A percentile compares a stretch with the other conserved stretches of the same genome.
These are phyloP conservation scores for Lymantria dispar DNA, from an alignment of 2,888 invertebrate species.

Conservation along the genomic window DNA sequence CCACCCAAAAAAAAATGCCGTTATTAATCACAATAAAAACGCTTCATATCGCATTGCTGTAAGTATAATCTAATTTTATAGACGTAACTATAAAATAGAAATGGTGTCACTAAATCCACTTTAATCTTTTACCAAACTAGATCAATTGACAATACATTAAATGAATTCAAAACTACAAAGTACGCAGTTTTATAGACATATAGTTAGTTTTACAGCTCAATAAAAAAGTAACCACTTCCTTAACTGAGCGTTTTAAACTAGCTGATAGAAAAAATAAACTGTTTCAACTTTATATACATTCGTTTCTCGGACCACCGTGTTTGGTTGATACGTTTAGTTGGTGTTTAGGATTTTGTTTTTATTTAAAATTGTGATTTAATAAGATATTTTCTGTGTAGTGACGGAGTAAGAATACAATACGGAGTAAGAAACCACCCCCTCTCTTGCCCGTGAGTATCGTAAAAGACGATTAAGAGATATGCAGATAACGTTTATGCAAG, in stretches of 20 bases:
- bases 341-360: background rate
- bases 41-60: no score
- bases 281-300: constrained; percentile 12
- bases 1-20: no score
- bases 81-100: no score
- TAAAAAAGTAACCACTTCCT: constrained; percentile 41
- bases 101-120: background rate
- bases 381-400: no score
- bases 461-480: no score
- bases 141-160: constrained; percentile 27
- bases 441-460: no score
- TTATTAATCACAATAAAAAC: no score
- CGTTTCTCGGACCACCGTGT: constrained; percentile 20
- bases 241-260: constrained; percentile 22
- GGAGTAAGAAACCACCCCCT: no score
- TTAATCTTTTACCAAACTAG: constrained; percentile 1
- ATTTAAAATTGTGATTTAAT: background rate
- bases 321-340: constrained; percentile 4
- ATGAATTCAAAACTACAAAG: constrained; percentile 37
- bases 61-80: no score
- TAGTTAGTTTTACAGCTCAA: constrained; percentile 36
- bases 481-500: no score
- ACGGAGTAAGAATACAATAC: no score
- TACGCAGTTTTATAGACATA: constrained; percentile 33
- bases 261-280: constrained; percentile 29